Conservation (phyloP, 2,113 vertebrate species). For the Microcebus murinus region DNA sequence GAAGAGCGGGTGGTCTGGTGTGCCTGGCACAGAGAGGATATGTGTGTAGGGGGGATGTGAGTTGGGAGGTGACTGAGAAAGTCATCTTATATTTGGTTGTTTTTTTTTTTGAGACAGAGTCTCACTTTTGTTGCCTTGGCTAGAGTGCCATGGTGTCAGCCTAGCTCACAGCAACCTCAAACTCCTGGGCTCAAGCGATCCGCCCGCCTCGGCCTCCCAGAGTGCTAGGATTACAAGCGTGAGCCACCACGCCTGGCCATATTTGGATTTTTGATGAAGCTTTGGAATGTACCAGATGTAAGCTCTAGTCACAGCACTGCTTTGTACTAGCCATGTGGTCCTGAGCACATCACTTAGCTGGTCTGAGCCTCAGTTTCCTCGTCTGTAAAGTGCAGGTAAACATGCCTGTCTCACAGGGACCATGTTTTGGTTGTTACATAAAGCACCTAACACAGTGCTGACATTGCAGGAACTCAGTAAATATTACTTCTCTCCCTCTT, state of each 20-base stretch:
- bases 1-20: background rate
- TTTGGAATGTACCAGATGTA: background rate
- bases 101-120: no score
- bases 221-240: no score
- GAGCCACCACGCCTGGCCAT: background rate
- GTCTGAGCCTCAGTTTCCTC: slow-evolving; percentile 42
- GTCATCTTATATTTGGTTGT: background rate
- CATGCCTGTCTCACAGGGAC: background rate
- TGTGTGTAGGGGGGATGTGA: background rate
- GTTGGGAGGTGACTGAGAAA: slow-evolving; percentile 48
- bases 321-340: background rate
- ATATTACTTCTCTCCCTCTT: background rate
- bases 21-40: background rate
- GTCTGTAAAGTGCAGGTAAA: background rate
- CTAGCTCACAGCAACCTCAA: no score
- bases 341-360: background rate
- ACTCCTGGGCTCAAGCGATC: no score
- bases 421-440: background rate
- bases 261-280: background rate
- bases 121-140: no score
- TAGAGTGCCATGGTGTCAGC: no score
- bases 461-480: background rate
- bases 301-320: background rate
- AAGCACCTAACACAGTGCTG: background rate
- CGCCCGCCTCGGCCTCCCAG: no score